Base-by-base conservation (phyloP, 2,888 invertebrate genomes). In the Nemoura dubitans region DNA sequence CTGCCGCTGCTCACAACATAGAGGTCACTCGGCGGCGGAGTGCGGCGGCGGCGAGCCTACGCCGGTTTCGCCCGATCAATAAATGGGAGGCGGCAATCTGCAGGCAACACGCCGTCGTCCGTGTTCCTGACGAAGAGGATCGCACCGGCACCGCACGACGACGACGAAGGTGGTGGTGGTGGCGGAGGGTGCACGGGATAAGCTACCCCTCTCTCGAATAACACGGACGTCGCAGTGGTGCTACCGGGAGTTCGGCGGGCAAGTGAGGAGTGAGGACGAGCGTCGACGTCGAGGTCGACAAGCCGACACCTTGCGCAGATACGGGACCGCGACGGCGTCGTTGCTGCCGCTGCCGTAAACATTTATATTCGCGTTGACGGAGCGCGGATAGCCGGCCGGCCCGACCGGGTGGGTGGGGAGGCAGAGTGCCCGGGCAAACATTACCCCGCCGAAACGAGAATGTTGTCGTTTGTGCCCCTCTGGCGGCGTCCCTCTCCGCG, bases 21-120 rank as follows among this genome's bases (percentile, higher is more conserved):
- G 59, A 59, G 59, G 59, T 59, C 59, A 59, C 59, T 59, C 14
- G 21, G 59, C 59, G 59, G 59, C 21, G 59, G 16, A 10, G 6
- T 3, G 59, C 27, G 27, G 3, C 16, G 82, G 30, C 82, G 16
- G 5, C n/a, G 27, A 42, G 21, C 42, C 0, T 21, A 36, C 29
- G 25, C 2, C 82, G 26, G 78, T 36, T 36, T 14, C 0, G 83
- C 21, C 29, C 84, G 84, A 28, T 59, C 85, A 26, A 43, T 76
- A 43, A 26, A 83, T 43, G 83, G 42, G 36, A 36, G 26, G 30
- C 83, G 42, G 83, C 83, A n/a, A 30, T 42, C 85, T 36, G 36
- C 85, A 85, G 28, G 43, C 16, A 59, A 59, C 59, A 1, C 59
- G 59, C 59, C 16, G 25, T 27, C 30, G 25, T 27, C 30, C 28